phyloP scores from a whole-genome alignment of 2,797 vertebrate genomes.

The Cossypha dichroa region DNA sequence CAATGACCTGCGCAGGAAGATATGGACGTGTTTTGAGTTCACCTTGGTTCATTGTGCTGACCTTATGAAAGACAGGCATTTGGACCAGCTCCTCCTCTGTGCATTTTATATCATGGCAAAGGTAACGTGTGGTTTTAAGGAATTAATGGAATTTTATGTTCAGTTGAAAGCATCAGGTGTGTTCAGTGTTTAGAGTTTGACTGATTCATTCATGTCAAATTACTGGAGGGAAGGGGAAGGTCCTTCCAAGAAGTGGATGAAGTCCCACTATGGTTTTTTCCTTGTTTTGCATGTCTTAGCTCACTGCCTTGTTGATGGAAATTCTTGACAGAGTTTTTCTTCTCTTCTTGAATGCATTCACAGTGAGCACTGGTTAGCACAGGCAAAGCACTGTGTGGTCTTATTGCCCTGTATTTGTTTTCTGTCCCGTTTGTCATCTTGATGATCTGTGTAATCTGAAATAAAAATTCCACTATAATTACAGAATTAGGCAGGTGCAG shows the following conservation, averaged over 20 bases:
- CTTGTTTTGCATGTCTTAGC: not conserved
- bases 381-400: not conserved
- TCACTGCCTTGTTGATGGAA: not conserved
- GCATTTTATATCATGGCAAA: constrained; percentile 94
- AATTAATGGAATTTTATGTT: not conserved
- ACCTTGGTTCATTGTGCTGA: constrained; percentile 87
- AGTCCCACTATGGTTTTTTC: not conserved
- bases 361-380: not conserved
- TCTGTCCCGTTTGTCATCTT: not conserved
- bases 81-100: constrained; percentile 96
- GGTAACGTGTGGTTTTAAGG: constrained; percentile 57
- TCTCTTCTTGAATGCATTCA: not conserved
- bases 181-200: not conserved
- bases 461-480: not conserved
- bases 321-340: not conserved
- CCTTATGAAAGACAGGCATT: constrained; percentile 91
- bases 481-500: not conserved
- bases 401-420: not conserved
- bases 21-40: constrained; percentile 97
- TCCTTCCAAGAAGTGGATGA: not conserved
- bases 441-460: not conserved
- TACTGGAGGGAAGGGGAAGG: not conserved
- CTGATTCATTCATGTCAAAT: accelerated
- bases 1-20: constrained; percentile 89
- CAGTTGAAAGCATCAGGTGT: not conserved